Evolutionary conservation across 2,888 invertebrate genomes (phyloP), one percentile per base, ranked within the genome.

Genomic region (Drosophila ezoana): DNA sequence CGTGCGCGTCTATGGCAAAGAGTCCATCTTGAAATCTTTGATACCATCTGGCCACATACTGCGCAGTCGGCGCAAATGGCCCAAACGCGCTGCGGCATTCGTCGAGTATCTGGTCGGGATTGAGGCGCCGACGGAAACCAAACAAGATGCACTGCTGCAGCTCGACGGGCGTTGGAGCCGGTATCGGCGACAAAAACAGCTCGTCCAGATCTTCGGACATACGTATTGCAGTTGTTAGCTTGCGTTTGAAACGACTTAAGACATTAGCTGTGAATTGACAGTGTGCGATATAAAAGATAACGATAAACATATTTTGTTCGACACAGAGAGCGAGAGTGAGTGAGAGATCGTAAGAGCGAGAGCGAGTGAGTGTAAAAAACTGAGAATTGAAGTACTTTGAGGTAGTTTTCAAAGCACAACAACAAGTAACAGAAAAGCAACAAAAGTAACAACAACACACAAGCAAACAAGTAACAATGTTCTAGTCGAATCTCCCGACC

Each of bases 121-220:
- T 72, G 66, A 87, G 79, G 43, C 83, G 85, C 37, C 85, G 72
- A 4, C 85, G 86, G 66, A 86, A 86, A 43, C 85, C 85, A 56
- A 86, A 86, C 44, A 86, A 65, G 63, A 86, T 87, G 79, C 85
- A 88, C 72, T 86, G 88, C 62, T 86, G 86, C 70, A 86, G 74
- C 70, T 86, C 85, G 37, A 69, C 54, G 58, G 81, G 48, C 54
- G 83, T 77, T 57, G 85, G 85, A 11, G 79, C 81, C 66, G 85
- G 85, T 71, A 86, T 83, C 45, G 86, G 88, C 47, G 83, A 69
- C 33, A 83, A 69, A 44, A 84, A 84, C 59, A 84, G 74, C 52
- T 84, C 83, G 69, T 84, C 83, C 68, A 87, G 77, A 64, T 84
- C 83, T 73, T 84, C 83, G 81, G 83, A 84, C 83, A 84, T 84